A percentile compares a stretch with the other conserved stretches of the same genome.
Evolutionary conservation across 1,140 invertebrate species (phyloP).

Genomic region (Zaprionus inermis): DNA sequence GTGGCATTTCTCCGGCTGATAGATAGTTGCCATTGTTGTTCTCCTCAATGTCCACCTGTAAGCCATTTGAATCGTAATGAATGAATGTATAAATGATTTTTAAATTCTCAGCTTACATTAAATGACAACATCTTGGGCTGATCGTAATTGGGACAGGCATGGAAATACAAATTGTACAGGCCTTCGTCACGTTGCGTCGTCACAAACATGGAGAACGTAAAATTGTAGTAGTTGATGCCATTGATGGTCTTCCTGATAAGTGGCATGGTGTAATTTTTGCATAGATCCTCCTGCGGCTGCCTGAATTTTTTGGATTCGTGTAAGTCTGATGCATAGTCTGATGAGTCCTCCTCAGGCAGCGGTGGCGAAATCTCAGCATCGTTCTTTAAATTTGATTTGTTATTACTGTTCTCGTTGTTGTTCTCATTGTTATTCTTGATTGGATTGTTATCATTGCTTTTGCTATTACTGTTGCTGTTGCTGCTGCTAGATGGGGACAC

Average conservation of each 20-base stretch:
- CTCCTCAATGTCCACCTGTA: slow-evolving; percentile 92
- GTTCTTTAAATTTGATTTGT: slow-evolving; percentile 6
- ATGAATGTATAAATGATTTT: background rate
- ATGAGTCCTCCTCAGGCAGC: slow-evolving; percentile 22
- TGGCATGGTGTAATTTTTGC: slow-evolving; percentile 66
- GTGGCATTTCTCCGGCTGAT: slow-evolving; percentile 98
- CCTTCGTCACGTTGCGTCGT: slow-evolving; percentile 92
- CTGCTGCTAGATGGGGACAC: background rate
- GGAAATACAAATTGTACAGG: slow-evolving; percentile 97
- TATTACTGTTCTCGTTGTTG: background rate
- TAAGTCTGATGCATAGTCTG: slow-evolving; percentile 18
- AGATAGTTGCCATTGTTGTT: slow-evolving; percentile 95
- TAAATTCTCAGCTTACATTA: slow-evolving; percentile 69
- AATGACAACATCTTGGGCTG: slow-evolving; percentile 80
- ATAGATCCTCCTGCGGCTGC: slow-evolving; percentile 60
- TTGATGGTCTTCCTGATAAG: slow-evolving; percentile 47
- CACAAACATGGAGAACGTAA: slow-evolving; percentile 91
- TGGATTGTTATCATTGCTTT: background rate
- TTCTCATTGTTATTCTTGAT: slow-evolving; percentile 2
- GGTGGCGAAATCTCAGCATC: slow-evolving; percentile 31
- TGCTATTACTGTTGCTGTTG: background rate
- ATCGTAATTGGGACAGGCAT: slow-evolving; percentile 93
- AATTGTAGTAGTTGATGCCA: slow-evolving; percentile 70
- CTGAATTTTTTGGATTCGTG: slow-evolving; percentile 43
- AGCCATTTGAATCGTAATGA: background rate